Percentiles rank a stretch among this genome's conserved stretches.
Evolutionary conservation across 2,113 vertebrate genomes (phyloP).

Genomic region (Myxocyprinus asiaticus): DNA sequence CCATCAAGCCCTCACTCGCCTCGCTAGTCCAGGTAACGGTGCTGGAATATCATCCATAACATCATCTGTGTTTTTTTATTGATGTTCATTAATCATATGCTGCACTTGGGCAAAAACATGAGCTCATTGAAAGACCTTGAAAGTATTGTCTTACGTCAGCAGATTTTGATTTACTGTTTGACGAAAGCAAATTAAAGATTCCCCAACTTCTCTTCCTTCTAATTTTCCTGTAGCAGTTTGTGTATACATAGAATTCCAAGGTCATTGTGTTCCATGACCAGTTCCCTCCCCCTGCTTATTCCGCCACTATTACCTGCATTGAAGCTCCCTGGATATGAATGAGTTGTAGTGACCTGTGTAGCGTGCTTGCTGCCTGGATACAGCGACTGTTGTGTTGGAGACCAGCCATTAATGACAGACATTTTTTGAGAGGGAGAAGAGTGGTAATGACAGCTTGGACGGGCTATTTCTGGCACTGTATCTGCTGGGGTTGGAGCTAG

Average conservation of each 20-base stretch:
- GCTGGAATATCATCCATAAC: background rate
- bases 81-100: no score
- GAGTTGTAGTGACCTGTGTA: constrained; percentile 13
- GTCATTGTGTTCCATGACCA: constrained; percentile 28
- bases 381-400: constrained; percentile 3
- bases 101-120: no score
- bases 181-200: no score
- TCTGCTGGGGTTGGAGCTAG: constrained; percentile 31
- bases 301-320: constrained; percentile 3
- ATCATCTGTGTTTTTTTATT: no score
- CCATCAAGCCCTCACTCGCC: constrained; percentile 73
- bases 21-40: constrained; percentile 82
- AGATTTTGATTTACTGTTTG: no score
- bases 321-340: constrained; percentile 31
- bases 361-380: background rate
- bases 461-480: constrained; percentile 63
- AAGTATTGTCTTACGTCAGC: no score
- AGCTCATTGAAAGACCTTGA: no score
- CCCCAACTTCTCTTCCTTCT: no score
- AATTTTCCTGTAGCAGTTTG: background rate
- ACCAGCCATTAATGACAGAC: constrained; percentile 47
- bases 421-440: constrained; percentile 33
- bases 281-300: background rate
- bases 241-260: constrained; percentile 35
- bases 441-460: constrained; percentile 62